phyloP scores from a whole-genome alignment of 2,888 invertebrate species.

The Dermolepida albohirtum region DNA sequence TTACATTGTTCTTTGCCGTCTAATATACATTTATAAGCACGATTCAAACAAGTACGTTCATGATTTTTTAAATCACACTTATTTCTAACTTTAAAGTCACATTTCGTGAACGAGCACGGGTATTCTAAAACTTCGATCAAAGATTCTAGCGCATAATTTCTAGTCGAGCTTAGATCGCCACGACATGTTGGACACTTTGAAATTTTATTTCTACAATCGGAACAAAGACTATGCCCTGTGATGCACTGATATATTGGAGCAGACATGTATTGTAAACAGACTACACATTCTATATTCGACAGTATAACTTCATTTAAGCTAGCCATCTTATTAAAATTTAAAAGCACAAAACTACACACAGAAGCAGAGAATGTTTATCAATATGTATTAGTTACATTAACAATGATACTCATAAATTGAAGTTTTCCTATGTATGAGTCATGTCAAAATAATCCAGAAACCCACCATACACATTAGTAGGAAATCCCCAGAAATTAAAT shows the following conservation, averaged over 20 bases:
- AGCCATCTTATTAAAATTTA: no score
- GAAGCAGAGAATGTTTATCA: no score
- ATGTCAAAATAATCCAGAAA: not conserved
- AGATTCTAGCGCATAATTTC: constrained; percentile 57
- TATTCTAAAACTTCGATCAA: constrained; percentile 54
- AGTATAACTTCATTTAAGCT: constrained; percentile 26
- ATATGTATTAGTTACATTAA: no score
- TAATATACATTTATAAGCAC: no score
- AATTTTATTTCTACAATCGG: constrained; percentile 52
- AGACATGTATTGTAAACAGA: constrained; percentile 59
- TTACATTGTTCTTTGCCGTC: no score
- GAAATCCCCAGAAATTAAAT: no score
- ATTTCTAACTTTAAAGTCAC: not conserved
- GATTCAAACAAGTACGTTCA: no score
- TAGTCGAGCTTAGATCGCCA: constrained; percentile 51
- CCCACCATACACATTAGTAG: no score
- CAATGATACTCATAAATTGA: no score
- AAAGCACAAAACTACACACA: no score
- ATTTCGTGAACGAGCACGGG: constrained; percentile 49
- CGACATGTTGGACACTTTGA: constrained; percentile 57
- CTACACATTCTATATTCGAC: constrained; percentile 56
- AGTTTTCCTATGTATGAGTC: no score
- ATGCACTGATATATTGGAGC: constrained; percentile 60
- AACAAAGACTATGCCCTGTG: constrained; percentile 59
- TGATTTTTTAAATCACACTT: no score